Base-by-base conservation (phyloP, 2,888 invertebrate species). In the Brachyptera putata region DNA sequence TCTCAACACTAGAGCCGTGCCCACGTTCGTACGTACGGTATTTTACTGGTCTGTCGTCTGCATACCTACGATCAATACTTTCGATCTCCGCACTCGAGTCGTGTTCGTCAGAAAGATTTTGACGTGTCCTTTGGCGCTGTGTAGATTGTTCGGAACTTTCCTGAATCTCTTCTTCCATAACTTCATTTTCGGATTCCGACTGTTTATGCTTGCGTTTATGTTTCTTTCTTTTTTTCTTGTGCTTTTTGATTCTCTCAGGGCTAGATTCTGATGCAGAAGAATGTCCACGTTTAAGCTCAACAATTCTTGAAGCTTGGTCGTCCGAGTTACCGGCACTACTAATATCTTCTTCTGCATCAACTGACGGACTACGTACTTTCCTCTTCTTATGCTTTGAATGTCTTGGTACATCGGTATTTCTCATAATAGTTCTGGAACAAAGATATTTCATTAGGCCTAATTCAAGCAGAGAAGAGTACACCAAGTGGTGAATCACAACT, bases 151-250 rank as follows among this genome's bases (percentile, higher is more conserved):
- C 50, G 11, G 50, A 49, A 9, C 9, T 34, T 41, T 14, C 37
- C 11, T 30, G 16, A 13, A 26, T 26, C 30, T 43, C 53, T n/a
- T 56, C 57, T n/a, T 37, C 57, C 24, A 49, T 36, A 22, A 18
- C 46, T 36, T 46, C 46, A 26, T 55, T 9, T 21, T 30, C 49
- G n/a, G 50, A 14, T 25, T 58, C 30, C 18, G 46, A 30, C 22
- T 25, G 11, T 11, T 49, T 53, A 18, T 37, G 56, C 25, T 56
- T 55, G 18, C 56, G 58, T 22, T 25, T 60, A 39, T 56, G 60
- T 16, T 58, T 58, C 43, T 60, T 60, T 49, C 39, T 60, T n/a
- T 58, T 58, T 43, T 60, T 62, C 18, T 30, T 57, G n/a, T 46
- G 55, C 16, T 56, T 60, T 36, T 43, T 63, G 3, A 56, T 58